Base-by-base conservation (phyloP, 2,888 invertebrate genomes). In the Cataglyphis livida region DNA sequence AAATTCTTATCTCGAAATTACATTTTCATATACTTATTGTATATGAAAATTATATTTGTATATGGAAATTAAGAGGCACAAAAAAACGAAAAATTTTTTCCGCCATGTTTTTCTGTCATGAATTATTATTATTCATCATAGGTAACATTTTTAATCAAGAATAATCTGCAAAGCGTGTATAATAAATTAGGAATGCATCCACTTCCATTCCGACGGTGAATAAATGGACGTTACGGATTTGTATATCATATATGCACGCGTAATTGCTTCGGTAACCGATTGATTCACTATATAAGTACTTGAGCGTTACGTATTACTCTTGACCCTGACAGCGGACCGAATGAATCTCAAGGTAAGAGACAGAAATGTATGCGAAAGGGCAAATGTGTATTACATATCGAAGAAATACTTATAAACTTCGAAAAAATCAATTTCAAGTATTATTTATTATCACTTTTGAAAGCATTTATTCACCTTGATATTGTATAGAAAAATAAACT, bases 321-420 rank as follows among this genome's bases (percentile, higher is more conserved):
- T 79, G 71, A 79, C 78, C 44, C 32, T 71, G 71, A 68, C 57
- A 41, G 51, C 18, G n/a, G 1, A 28, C 32, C 44, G 71, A 78
- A 70, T 44, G 18, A 44, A 70, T 32, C 7, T 51, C 51, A 75
- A 75, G 35, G 41, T 32, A 41, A 44, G 12, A 32, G 32, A 59
- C 3, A 68, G 15, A 70, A 71, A 79, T 71, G 28, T 15, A 15
- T 12, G 25, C 38, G 21, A 76, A 76, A 68, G 76, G 54, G 10
- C 54, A 68, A 57, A 28, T 7, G 51, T 38, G 10, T 38, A 54
- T 54, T n/a, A n/a, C 41, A 7, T 57, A 73, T 15, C 18, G 6
- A 38, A 38, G 9, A 5, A 54, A 32, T 7, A 21, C 15, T 18
- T 38, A 38, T 28, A n/a, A 35, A 32, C 32, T 38, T 18, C 18